Conservation (phyloP, 2,113 vertebrate genomes). For the Erinaceus europaeus region DNA sequence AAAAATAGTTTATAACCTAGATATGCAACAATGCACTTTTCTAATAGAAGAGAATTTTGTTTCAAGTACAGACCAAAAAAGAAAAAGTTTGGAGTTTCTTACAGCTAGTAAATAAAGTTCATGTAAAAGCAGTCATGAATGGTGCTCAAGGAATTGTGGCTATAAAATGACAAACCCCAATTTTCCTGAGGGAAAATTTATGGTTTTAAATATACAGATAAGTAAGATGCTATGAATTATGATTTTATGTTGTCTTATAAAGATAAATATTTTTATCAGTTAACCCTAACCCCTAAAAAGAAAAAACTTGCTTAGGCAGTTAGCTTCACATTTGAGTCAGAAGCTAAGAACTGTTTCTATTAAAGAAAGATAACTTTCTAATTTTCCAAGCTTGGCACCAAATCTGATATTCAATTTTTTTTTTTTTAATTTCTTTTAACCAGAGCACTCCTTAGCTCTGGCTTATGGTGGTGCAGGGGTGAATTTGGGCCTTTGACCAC, state of each 20-base stretch:
- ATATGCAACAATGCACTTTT: background rate
- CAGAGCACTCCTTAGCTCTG: no score
- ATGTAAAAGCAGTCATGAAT: no score
- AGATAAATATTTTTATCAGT: background rate
- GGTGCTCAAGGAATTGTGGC: background rate
- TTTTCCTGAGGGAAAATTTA: background rate
- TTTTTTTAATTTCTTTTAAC: no score
- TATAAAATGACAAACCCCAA: background rate
- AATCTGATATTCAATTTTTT: no score
- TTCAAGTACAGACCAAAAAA: no score
- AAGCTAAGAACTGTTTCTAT: background rate
- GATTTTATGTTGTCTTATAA: background rate
- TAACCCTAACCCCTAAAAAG: background rate
- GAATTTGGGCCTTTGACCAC: no score
- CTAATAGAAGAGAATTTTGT: background rate
- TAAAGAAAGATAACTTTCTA: background rate
- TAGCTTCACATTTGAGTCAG: background rate
- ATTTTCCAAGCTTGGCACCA: background rate
- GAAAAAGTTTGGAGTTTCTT: background rate
- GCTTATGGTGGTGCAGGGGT: no score
- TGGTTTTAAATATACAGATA: background rate
- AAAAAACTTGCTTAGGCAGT: background rate
- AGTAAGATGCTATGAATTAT: no score
- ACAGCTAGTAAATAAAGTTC: no score
- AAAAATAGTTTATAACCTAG: background rate